These are phyloP conservation scores for Accipiter virgatus DNA, from an alignment of 2,113 vertebrate species.

Conservation along the genomic window DNA sequence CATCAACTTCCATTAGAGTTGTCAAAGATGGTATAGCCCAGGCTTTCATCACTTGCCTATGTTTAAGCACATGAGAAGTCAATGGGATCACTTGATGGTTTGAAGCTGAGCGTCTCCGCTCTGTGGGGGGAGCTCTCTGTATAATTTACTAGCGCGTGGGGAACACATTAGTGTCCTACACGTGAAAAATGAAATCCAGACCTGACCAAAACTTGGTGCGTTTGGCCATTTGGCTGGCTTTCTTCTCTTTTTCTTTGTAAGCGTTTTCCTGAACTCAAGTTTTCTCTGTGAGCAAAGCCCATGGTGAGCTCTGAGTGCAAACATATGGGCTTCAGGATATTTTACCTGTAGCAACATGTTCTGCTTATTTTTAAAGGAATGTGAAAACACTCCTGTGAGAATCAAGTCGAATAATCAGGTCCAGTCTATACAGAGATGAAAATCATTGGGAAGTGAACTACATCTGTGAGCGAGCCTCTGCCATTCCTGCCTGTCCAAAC, in stretches of 20 bases:
- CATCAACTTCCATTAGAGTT: neutral
- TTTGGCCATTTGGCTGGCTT: neutral
- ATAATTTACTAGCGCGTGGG: neutral
- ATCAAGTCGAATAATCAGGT: neutral
- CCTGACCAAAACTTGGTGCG: neutral
- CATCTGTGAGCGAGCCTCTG: neutral
- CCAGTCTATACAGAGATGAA: neutral
- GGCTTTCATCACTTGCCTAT: constrained; percentile 35
- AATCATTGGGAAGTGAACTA: neutral
- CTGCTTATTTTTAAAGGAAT: neutral
- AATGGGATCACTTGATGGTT: neutral
- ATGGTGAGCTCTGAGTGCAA: neutral
- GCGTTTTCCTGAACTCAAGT: neutral
- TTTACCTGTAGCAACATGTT: neutral
- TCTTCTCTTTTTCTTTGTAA: neutral
- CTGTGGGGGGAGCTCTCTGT: neutral
- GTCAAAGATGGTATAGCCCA: neutral
- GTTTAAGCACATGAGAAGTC: constrained; percentile 56
- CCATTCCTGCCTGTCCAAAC: constrained; percentile 9
- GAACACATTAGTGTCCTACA: neutral
- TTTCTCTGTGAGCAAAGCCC: neutral
- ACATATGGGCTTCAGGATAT: neutral
- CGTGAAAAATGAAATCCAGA: neutral
- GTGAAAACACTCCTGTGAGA: neutral
- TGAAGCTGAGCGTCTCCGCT: neutral